Percentiles rank a stretch among this genome's conserved stretches.
phyloP scores from a whole-genome alignment of 1,140 invertebrate species.

The Augochlora pura region DNA sequence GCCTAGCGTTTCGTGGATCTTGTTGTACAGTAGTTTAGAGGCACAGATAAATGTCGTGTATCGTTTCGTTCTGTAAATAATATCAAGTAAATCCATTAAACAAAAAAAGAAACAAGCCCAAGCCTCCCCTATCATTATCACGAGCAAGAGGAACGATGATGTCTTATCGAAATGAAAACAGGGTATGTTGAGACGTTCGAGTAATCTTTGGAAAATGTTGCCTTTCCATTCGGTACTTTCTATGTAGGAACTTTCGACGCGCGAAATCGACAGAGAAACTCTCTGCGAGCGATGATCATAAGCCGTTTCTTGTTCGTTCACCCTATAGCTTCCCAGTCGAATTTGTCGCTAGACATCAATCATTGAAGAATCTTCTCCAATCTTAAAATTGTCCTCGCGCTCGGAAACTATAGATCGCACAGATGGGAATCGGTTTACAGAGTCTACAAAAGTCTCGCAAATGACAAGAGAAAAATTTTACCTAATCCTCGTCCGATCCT shows the following conservation, averaged over 20 bases:
- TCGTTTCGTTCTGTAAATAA: conserved; percentile 57
- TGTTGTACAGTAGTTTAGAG: conserved; percentile 60
- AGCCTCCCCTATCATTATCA: conserved; percentile 4
- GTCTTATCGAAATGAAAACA: conserved; percentile 18
- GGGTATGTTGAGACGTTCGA: conserved; percentile 41
- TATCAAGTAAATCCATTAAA: background rate
- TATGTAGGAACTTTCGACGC: background rate
- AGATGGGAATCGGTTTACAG: no score
- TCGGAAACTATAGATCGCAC: no score
- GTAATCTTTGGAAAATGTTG: conserved; percentile 35
- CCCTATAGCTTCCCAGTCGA: background rate
- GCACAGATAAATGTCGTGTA: conserved; percentile 46
- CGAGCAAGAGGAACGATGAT: background rate
- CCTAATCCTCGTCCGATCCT: no score
- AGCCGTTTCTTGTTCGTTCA: background rate
- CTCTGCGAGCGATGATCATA: background rate
- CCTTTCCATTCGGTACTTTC: conserved; percentile 30
- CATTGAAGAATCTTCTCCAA: no score
- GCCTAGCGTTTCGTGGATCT: conserved; percentile 42
- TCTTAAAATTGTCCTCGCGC: no score
- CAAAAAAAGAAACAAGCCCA: background rate
- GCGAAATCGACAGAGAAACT: conserved; percentile 17
- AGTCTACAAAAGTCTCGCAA: no score
- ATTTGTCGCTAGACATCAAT: no score
- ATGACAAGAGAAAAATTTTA: no score